phyloP scores from a whole-genome alignment of 2,888 invertebrate species.

The Synanthedon myopaeformis region DNA sequence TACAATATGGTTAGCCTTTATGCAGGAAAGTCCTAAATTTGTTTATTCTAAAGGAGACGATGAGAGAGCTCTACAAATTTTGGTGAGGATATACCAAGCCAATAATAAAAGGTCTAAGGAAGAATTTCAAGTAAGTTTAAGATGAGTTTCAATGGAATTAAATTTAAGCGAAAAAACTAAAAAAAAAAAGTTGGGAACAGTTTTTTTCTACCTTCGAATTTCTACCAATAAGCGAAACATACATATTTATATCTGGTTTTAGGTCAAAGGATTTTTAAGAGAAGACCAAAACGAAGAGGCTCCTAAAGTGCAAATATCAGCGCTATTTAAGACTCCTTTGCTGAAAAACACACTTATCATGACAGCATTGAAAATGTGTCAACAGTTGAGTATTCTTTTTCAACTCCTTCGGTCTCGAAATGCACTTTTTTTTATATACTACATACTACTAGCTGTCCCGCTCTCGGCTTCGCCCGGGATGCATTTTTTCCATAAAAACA shows the following conservation, averaged over 20 bases:
- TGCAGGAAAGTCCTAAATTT: conserved; percentile 85
- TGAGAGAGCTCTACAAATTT: conserved; percentile 61
- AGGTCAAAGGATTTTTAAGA: conserved; percentile 32
- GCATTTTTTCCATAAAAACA: no score
- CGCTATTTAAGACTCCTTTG: conserved; percentile 63
- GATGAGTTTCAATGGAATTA: no score
- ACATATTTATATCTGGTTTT: conserved; percentile 6
- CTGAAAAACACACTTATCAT: conserved; percentile 61
- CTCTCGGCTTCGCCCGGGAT: no score
- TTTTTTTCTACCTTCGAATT: no score
- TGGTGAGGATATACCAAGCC: conserved; percentile 33
- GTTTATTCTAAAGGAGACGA: conserved; percentile 69
- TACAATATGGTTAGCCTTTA: conserved; percentile 50
- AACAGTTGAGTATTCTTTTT: conserved; percentile 50
- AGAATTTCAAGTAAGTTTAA: conserved; percentile 28
- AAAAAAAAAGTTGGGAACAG: no score
- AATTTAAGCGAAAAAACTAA: no score
- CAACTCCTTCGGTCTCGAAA: neutral
- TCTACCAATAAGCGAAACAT: no score
- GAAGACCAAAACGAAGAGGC: conserved; percentile 26
- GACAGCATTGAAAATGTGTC: conserved; percentile 58
- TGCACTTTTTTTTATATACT: no score
- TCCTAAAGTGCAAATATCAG: conserved; percentile 48
- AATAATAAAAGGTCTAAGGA: conserved; percentile 25
- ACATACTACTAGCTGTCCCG: no score